phyloP scores from a whole-genome alignment of 2,113 vertebrate genomes.

The Turdus rufiventris region DNA sequence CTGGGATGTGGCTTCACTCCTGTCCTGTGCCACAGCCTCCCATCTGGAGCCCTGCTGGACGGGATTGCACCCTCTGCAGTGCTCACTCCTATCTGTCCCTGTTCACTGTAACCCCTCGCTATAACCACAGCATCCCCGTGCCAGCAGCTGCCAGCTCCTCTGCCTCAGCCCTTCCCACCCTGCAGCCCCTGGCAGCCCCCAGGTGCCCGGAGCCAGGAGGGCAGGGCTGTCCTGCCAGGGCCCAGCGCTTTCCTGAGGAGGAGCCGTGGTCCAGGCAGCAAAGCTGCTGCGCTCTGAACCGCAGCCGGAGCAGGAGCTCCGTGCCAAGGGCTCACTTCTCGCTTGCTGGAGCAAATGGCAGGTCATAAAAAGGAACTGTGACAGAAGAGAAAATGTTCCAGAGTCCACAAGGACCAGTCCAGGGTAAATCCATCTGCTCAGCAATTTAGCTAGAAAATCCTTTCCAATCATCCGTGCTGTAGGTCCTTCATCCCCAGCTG shows the following conservation, averaged over 20 bases:
- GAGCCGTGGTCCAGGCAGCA: fast-evolving
- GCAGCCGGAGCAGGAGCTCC: neutral
- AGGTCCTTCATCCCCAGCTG: neutral
- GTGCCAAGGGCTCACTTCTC: constrained; percentile 20
- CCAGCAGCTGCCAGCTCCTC: neutral
- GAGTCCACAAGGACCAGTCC: constrained; percentile 46
- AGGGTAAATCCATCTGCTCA: constrained; percentile 62
- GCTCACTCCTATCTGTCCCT: fast-evolving
- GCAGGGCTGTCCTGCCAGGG: neutral
- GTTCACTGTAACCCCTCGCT: fast-evolving
- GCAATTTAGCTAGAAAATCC: constrained; percentile 50
- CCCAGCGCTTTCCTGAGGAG: neutral
- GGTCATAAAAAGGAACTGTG: constrained; percentile 46
- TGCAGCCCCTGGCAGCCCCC: neutral
- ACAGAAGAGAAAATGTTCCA: constrained; percentile 61
- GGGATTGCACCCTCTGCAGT: neutral
- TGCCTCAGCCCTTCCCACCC: neutral
- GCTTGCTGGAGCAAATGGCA: constrained; percentile 55
- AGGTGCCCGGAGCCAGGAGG: fast-evolving
- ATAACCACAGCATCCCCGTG: neutral
- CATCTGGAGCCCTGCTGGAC: neutral
- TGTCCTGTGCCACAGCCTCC: neutral
- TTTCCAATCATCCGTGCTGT: neutral
- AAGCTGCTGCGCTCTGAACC: neutral
- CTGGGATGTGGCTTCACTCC: neutral